Conservation (phyloP, 2,113 vertebrate genomes). For the Petrocephalus microphthalmus region DNA sequence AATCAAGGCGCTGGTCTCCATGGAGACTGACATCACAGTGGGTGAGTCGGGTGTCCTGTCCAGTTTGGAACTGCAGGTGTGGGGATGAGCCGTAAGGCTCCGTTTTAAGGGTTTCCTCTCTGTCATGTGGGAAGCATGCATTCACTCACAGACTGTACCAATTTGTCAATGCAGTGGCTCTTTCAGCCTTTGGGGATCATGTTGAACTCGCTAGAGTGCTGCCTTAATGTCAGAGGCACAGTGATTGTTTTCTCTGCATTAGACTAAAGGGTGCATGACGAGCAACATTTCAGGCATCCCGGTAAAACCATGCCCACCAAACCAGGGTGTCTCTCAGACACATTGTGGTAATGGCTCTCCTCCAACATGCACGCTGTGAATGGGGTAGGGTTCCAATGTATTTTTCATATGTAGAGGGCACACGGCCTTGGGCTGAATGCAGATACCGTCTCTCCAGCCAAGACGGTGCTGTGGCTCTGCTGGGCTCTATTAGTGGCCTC, state of each 20-base stretch:
- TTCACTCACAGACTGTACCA: background rate
- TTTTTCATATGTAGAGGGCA: background rate
- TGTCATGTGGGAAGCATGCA: background rate
- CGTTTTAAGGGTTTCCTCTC: background rate
- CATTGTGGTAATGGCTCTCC: background rate
- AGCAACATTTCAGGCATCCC: background rate
- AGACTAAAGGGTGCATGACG: background rate
- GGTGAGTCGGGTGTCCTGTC: constrained; percentile 29
- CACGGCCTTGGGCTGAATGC: background rate
- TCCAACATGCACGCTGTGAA: background rate
- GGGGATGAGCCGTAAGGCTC: constrained; percentile 10
- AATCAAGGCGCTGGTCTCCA: constrained; percentile 42
- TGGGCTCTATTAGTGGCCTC: background rate
- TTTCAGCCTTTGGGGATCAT: background rate
- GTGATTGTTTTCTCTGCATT: background rate
- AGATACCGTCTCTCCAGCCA: background rate
- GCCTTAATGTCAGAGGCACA: background rate
- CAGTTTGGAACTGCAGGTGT: constrained; percentile 16
- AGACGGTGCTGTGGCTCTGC: background rate
- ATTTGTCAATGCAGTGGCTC: background rate
- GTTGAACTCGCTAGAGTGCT: background rate
- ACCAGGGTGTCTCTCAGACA: background rate
- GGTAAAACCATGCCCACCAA: background rate
- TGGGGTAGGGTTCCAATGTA: background rate
- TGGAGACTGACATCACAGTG: constrained; percentile 45